Evolutionary conservation across 2,888 invertebrate genomes (phyloP), one percentile per base, ranked within the genome.

Genomic region (Panopea generosa): DNA sequence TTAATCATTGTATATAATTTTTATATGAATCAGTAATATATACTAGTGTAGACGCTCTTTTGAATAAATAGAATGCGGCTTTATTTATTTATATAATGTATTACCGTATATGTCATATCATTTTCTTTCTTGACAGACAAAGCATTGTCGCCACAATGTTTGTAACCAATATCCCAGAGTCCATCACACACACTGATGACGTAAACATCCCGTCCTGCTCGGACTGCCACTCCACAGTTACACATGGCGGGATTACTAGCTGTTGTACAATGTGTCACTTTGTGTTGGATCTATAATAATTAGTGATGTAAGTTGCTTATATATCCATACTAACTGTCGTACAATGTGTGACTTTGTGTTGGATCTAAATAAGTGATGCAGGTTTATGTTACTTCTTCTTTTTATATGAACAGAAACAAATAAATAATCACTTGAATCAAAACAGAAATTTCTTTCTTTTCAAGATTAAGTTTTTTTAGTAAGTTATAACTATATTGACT

Each of bases 31-130:
- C n/a, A n/a, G n/a, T n/a, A n/a, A n/a, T n/a, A n/a, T n/a, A n/a
- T n/a, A n/a, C n/a, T n/a, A n/a, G n/a, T n/a, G n/a, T n/a, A n/a
- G n/a, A n/a, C n/a, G n/a, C n/a, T n/a, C n/a, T n/a, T n/a, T n/a
- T n/a, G n/a, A n/a, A n/a, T n/a, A n/a, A n/a, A n/a, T n/a, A n/a
- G n/a, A n/a, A n/a, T n/a, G n/a, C n/a, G n/a, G n/a, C n/a, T n/a
- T n/a, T n/a, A n/a, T n/a, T n/a, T 33, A 33, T 33, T 7, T 33
- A 4, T 33, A 7, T 33, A 33, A 11, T 11, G 4, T 33, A 22
- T 49, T 71, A 71, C 71, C 22, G 71, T 71, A 22, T 71, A 71
- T 33, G 71, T 71, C 4, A 63, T 61, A 40, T 71, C 71, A 43
- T 71, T 65, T 29, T 70, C 62, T 27, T 62, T 70, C 47, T 70